These are phyloP conservation scores for Drosophila elegans DNA, from an alignment of 1,140 invertebrate species.

Conservation along the genomic window DNA sequence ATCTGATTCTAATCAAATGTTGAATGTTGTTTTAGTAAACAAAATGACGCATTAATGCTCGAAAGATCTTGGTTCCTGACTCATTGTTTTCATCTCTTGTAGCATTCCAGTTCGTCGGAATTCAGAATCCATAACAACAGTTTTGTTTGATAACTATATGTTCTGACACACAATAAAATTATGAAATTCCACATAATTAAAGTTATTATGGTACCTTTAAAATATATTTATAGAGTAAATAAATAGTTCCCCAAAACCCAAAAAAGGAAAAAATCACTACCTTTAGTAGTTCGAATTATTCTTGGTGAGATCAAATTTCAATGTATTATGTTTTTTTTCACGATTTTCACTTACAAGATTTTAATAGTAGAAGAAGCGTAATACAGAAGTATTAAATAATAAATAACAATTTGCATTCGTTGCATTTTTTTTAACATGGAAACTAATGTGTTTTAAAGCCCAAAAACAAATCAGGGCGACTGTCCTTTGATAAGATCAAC, in stretches of 20 bases:
- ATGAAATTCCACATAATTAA: background rate
- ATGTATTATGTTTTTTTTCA: conserved; percentile 71
- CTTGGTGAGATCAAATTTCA: conserved; percentile 81
- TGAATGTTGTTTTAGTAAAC: conserved; percentile 24
- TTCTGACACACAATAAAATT: background rate
- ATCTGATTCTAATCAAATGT: conserved; percentile 9
- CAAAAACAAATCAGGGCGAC: conserved; percentile 51
- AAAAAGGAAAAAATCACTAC: background rate
- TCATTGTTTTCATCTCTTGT: conserved; percentile 17
- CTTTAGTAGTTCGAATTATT: conserved; percentile 2
- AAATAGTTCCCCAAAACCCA: background rate
- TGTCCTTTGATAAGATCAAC: conserved; percentile 69
- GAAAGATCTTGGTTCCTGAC: conserved; percentile 15
- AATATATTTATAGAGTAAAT: background rate
- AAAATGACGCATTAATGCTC: conserved; percentile 15
- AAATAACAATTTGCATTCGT: conserved; percentile 81
- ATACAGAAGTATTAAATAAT: conserved; percentile 78
- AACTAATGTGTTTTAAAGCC: conserved; percentile 64
- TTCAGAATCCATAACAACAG: background rate
- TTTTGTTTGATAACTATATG: background rate
- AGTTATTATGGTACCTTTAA: too few species aligned
- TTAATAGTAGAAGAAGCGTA: conserved; percentile 62
- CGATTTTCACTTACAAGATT: conserved; percentile 72
- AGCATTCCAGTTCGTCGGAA: background rate
- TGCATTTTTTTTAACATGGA: conserved; percentile 74